A percentile compares a stretch with the other conserved stretches of the same genome.
Conservation (phyloP, 1,140 invertebrate genomes). For the Drosophila navojoa region DNA sequence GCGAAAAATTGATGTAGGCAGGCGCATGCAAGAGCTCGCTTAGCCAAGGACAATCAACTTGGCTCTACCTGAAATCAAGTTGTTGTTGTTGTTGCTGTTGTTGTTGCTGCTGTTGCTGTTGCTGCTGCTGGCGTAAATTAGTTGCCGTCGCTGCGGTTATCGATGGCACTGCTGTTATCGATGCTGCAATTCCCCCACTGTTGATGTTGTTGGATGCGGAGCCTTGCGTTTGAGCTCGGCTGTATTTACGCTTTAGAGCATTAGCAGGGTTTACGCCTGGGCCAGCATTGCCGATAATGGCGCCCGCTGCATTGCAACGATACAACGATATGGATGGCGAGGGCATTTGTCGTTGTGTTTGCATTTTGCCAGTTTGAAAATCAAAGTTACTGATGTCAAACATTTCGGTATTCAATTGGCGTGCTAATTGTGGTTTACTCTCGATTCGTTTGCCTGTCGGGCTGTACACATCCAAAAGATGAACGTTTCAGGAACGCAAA, state of each 20-base stretch:
- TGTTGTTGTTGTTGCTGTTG: conserved; percentile 69
- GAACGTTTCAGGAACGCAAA: conserved; percentile 23
- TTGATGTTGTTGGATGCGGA: conserved; percentile 20
- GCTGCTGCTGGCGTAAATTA: conserved; percentile 29
- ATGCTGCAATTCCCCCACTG: conserved; percentile 21
- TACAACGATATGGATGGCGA: conserved; percentile 78
- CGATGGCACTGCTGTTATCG: conserved; percentile 47
- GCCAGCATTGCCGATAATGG: conserved; percentile 38
- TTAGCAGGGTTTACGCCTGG: conserved; percentile 42
- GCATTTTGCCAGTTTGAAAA: conserved; percentile 91
- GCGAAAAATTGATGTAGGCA: conserved; percentile 14
- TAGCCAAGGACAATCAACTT: conserved; percentile 65
- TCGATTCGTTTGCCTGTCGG: conserved; percentile 89
- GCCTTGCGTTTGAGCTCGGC: conserved; percentile 46
- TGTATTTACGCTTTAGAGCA: conserved; percentile 74
- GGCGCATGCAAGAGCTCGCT: conserved; percentile 61
- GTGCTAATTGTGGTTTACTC: conserved; percentile 91
- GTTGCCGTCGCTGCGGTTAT: conserved; percentile 17
- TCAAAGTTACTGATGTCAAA: conserved; percentile 93
- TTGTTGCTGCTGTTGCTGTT: conserved; percentile 42
- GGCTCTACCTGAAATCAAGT: conserved; percentile 82
- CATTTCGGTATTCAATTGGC: conserved; percentile 89
- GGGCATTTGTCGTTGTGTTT: conserved; percentile 73
- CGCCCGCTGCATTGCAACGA: conserved; percentile 64
- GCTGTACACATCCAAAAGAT: conserved; percentile 54